Conservation (phyloP, 2,797 vertebrate genomes). For the Enteromius fasciolatus region DNA sequence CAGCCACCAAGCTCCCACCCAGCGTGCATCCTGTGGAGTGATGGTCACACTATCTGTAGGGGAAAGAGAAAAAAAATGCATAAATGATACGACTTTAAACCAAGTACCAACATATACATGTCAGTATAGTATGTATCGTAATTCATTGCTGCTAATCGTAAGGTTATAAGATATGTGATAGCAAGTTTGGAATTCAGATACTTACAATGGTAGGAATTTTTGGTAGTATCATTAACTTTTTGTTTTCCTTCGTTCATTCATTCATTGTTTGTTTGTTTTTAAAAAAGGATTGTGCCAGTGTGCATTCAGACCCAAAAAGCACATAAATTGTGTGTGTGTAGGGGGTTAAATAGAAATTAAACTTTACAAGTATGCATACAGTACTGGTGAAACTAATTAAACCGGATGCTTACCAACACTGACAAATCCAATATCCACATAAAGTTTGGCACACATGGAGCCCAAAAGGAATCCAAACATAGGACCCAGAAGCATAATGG, state of each 20-base stretch:
- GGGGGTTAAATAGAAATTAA: not conserved
- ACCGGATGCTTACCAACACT: slow-evolving; percentile 67
- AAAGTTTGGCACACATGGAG: slow-evolving; percentile 77
- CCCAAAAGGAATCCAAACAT: slow-evolving; percentile 81
- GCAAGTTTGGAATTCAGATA: not conserved
- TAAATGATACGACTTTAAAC: not conserved
- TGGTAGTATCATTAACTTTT: not conserved
- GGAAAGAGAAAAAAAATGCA: not conserved
- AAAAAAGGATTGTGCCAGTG: not conserved
- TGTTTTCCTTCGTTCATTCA: not conserved
- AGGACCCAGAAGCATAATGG: slow-evolving; percentile 77
- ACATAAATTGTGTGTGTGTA: not conserved
- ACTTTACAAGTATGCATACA: not conserved
- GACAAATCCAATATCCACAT: slow-evolving; percentile 80
- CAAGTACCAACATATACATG: not conserved
- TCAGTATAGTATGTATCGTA: not conserved
- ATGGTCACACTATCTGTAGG: slow-evolving; percentile 81
- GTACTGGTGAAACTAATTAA: not conserved
- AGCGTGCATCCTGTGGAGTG: slow-evolving; percentile 80
- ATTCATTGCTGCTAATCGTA: not conserved
- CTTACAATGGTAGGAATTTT: not conserved
- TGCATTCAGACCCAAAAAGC: not conserved
- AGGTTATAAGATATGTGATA: not conserved
- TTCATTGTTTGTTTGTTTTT: not conserved
- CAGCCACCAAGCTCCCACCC: slow-evolving; percentile 91